phyloP scores from a whole-genome alignment of 37 sponge, comb jelly and placozoan genomes.

The Beroe forskalii region DNA sequence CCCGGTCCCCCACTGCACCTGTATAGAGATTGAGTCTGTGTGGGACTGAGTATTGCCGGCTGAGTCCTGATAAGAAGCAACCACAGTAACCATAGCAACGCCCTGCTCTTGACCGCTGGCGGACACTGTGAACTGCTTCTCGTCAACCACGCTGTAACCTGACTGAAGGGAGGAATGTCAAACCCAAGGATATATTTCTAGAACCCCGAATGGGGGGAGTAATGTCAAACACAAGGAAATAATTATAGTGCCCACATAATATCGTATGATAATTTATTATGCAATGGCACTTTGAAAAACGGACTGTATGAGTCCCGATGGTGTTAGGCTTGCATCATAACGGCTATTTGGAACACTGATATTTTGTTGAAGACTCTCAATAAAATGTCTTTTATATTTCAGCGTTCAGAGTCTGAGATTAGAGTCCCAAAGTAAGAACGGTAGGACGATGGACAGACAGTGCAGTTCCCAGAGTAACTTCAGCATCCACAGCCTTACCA shows the following conservation, averaged over 20 bases:
- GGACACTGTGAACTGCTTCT: conserved; percentile 1
- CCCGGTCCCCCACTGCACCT: too few relatives aligned
- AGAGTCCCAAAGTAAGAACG: background rate
- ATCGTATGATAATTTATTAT: too few relatives aligned
- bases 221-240: background rate
- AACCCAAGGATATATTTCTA: background rate
- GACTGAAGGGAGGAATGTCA: background rate
- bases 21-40: conserved; percentile 19
- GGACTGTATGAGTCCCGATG: too few relatives aligned
- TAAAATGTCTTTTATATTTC: conserved; percentile 17
- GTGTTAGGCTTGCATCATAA: too few relatives aligned
- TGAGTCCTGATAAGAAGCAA: background rate
- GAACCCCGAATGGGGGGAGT: too few relatives aligned
- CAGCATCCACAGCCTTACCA: conserved; percentile 1
- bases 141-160: conserved; percentile 17
- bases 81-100: background rate
- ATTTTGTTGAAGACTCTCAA: too few relatives aligned
- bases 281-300: too few relatives aligned
- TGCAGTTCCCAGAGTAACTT: conserved; percentile 29
- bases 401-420: conserved; percentile 14
- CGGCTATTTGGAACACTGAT: too few relatives aligned
- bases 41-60: background rate
- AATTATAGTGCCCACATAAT: too few relatives aligned
- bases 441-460: background rate
- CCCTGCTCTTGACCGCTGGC: conserved; percentile 19